Base-by-base conservation (phyloP, 2,888 invertebrate genomes). In the Dynastes grantii region DNA sequence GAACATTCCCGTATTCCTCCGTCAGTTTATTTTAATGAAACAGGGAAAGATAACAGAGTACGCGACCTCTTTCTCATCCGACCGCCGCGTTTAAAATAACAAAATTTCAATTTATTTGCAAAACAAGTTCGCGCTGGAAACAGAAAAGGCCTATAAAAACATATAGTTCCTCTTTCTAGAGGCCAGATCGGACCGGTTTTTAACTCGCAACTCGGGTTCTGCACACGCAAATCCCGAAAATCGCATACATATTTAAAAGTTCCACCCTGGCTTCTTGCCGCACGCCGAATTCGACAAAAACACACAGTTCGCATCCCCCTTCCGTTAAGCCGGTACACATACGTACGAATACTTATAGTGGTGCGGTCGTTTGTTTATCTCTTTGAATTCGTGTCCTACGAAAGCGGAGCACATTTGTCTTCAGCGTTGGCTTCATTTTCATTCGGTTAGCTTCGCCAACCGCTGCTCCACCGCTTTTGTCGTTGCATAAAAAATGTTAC, bases 41-140 rank as follows among this genome's bases (percentile, higher is more conserved):
- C 9, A 32, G 64, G 73, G 64, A 64, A 73, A 71, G 78, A 73
- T 64, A 70, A 58, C 67, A 67, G 67, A 53, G 58, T 58, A 51
- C 40, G 40, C 58, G 22, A 55, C 55, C 71, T 58, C 73, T 58
- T 73, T 73, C 73, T 58, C 73, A 73, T 58, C 58, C 73, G 45
- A 40, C 78, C 63, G 76, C 78, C 68, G 80, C 32, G 78, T 80
- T 81, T 82, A 81, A 81, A 81, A 82, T 80, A 81, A 82, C 82
- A 81, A 80, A 81, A 81, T 81, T 82, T 82, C 81, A 80, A 82
- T 82, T 82, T 82, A 82, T 82, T 82, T 82, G 80, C 82, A 82
- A 73, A 82, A 82, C 81, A 82, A 81, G 81, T 81, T 76, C 78
- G 58, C 58, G 22, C 68, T 9, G 65, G 40, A 29, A 61, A 73